Evolutionary conservation across 2,113 vertebrate species (phyloP), one percentile per base, ranked within the genome.

Genomic region (Larimichthys crocea): DNA sequence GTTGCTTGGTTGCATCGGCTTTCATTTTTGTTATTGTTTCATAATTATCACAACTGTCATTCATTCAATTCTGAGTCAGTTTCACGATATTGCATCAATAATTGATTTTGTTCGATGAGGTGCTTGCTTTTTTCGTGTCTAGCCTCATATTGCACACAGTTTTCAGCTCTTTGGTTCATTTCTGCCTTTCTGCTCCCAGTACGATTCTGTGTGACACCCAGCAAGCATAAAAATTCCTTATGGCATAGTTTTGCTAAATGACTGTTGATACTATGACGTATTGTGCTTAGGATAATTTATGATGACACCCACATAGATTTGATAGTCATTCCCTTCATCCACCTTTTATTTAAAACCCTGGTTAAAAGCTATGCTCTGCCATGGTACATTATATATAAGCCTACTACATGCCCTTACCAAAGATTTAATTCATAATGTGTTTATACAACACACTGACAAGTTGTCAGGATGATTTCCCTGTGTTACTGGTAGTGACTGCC

Each of bases 281-380:
- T 91, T 92, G 87, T 92, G 90, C 73, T 80, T 80, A 84, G 74
- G 85, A 80, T 95, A 91, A 94, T 94, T 94, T 91, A 93, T 91
- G 89, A 91, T 89, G 92, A 94, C 95, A 93, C 93, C 93, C 93
- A 94, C 94, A 93, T 86, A 90, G 84, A 90, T 86, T 74, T 91
- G 84, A 92, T 89, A 94, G 89, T 92, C 86, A 89, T 91, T 93
- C 88, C 82, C 81, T 86, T 91, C 88, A 94, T 87, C 86, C 89
- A 93, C 89, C 91, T 93, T 94, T 94, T 94, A 92, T 93, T 93
- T 92, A 59, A 91, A 89, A 87, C 84, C 89, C 79, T 83, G 89
- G 91, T 91, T 92, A 90, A 93, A 92, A 90, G 90, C 88, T 85
- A 84, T 76, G 80, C 88, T 91, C 89, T 91, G 91, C 86, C 91